Percentiles rank a stretch among this genome's conserved stretches.
Evolutionary conservation across 2,797 vertebrate species (phyloP).

Genomic region (Etheostoma nigrum): DNA sequence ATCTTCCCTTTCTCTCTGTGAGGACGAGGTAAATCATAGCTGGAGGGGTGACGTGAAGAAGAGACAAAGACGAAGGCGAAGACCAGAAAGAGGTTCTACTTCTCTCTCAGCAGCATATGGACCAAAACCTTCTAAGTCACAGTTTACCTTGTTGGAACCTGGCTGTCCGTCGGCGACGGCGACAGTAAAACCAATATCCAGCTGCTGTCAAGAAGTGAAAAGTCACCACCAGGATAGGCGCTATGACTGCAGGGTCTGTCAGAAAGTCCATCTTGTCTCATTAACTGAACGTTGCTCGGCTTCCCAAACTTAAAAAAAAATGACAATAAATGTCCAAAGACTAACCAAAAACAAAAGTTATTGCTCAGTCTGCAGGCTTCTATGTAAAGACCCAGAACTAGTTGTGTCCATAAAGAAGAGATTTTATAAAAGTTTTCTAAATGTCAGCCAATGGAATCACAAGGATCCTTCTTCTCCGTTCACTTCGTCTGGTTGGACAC

Average conservation of each 20-base stretch:
- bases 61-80: background rate
- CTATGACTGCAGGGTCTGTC: constrained; percentile 71
- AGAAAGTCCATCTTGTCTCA: constrained; percentile 67
- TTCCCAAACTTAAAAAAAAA: background rate
- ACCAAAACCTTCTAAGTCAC: background rate
- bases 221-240: constrained; percentile 77
- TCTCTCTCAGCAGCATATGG: background rate
- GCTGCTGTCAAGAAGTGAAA: constrained; percentile 81
- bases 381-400: background rate
- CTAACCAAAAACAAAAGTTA: background rate
- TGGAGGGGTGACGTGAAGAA: background rate
- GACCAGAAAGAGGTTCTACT: background rate
- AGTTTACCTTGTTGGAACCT: constrained; percentile 60
- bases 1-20: background rate
- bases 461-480: constrained; percentile 23
- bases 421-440: background rate
- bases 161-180: constrained; percentile 24
- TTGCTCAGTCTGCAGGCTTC: background rate
- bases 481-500: constrained; percentile 33
- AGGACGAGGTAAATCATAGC: background rate
- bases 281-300: background rate
- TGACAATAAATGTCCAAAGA: background rate
- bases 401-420: background rate
- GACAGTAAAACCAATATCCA: constrained; percentile 82
- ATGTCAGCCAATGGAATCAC: background rate